Percentiles rank a stretch among this genome's conserved stretches.
phyloP scores from a whole-genome alignment of 2,113 vertebrate genomes.

The Pituophis catenifer region DNA sequence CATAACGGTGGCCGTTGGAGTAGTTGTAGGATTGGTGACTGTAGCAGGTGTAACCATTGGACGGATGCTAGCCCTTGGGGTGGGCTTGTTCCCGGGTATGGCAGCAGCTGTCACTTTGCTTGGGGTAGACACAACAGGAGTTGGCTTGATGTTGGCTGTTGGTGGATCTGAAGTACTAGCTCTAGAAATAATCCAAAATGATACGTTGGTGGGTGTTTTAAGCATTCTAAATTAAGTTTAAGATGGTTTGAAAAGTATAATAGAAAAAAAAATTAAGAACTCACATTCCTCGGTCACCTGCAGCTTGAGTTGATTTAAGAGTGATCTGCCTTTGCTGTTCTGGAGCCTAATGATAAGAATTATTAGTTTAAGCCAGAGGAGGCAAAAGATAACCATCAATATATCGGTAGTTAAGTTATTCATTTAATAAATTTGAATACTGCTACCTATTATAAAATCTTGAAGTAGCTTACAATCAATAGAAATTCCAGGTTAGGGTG shows the following conservation, averaged over 20 bases:
- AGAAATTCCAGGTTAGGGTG: neutral
- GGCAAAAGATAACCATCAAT: neutral
- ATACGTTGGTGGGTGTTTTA: neutral
- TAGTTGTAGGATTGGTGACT: slow-evolving; percentile 86
- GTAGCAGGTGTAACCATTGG: slow-evolving; percentile 96
- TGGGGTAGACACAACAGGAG: slow-evolving; percentile 88
- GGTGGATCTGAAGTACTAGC: slow-evolving; percentile 92
- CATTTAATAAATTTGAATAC: neutral
- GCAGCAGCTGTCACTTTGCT: slow-evolving; percentile 89
- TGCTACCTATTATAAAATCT: neutral
- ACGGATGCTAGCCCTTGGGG: slow-evolving; percentile 94
- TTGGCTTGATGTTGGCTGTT: slow-evolving; percentile 97
- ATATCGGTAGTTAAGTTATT: neutral
- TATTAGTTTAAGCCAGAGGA: neutral
- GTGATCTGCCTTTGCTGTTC: slow-evolving; percentile 95
- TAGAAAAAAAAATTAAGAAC: slow-evolving; percentile 40
- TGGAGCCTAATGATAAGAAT: slow-evolving; percentile 72
- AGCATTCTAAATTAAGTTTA: neutral
- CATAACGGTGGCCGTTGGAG: slow-evolving; percentile 97
- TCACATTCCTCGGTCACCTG: slow-evolving; percentile 93
- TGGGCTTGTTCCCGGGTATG: slow-evolving; percentile 91
- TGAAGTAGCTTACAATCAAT: neutral
- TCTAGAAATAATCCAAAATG: slow-evolving; percentile 65
- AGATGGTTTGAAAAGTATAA: neutral
- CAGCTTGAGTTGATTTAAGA: slow-evolving; percentile 86